Percentiles rank a stretch among this genome's conserved stretches.
These are phyloP conservation scores for Ctena decussata DNA, from an alignment of 2,888 invertebrate species.

Conservation along the genomic window DNA sequence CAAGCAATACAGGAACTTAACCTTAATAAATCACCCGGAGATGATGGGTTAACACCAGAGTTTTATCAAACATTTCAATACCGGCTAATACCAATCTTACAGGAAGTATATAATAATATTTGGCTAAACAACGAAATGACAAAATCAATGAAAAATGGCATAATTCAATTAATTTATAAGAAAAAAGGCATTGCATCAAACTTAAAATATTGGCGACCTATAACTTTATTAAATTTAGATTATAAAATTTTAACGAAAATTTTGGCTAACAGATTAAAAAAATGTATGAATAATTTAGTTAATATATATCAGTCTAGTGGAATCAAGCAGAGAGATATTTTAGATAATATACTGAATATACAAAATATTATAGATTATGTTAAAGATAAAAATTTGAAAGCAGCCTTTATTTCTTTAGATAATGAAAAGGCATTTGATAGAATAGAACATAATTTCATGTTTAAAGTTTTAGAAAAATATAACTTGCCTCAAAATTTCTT, in stretches of 20 bases:
- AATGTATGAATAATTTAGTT: background rate
- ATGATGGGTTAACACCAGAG: background rate
- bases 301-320: background rate
- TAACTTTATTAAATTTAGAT: background rate
- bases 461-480: slow-evolving; percentile 3
- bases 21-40: background rate
- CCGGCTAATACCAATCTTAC: background rate
- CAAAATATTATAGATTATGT: background rate
- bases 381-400: background rate
- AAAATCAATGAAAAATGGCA: background rate
- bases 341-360: background rate
- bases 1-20: background rate
- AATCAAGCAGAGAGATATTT: background rate
- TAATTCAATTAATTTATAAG: background rate
- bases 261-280: background rate
- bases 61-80: background rate
- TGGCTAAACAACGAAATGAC: background rate
- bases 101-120: background rate
- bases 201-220: background rate
- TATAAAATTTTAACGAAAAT: background rate
- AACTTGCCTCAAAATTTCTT: background rate
- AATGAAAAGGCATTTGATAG: background rate
- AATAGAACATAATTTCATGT: background rate
- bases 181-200: background rate
- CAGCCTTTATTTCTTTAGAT: background rate